Conservation (phyloP, 1,140 invertebrate genomes). For the Andricus grossulariae region DNA sequence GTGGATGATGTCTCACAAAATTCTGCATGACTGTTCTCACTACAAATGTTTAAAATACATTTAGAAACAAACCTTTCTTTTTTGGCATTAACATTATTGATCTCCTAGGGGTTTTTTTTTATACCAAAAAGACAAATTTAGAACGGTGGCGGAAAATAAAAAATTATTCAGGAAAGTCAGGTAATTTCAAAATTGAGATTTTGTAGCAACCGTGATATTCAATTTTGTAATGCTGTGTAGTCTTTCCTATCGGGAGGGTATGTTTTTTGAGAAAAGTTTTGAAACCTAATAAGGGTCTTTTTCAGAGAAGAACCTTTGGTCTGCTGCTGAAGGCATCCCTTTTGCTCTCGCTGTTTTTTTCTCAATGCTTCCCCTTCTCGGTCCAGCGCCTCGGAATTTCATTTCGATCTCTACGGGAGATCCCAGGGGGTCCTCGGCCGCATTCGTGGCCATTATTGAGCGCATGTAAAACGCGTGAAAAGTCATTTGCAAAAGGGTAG, state of each 20-base stretch:
- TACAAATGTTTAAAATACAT: no score
- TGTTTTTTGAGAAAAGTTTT: not conserved
- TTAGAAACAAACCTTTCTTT: no score
- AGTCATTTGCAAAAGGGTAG: slow-evolving; percentile 56
- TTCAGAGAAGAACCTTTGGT: not conserved
- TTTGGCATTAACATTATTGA: no score
- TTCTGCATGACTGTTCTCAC: no score
- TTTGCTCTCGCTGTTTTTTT: slow-evolving; percentile 34
- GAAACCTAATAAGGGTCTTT: no score
- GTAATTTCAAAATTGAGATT: no score
- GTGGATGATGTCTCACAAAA: no score
- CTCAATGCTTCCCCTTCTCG: slow-evolving; percentile 37
- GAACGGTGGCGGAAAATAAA: no score
- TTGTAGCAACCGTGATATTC: no score
- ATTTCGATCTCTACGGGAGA: slow-evolving; percentile 43
- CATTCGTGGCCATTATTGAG: slow-evolving; percentile 41
- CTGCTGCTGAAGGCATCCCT: slow-evolving; percentile 29
- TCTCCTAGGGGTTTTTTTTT: no score
- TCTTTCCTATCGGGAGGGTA: not conserved
- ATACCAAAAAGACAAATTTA: no score
- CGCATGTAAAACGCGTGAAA: slow-evolving; percentile 61
- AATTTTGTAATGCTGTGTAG: not conserved
- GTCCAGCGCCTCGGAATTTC: slow-evolving; percentile 57
- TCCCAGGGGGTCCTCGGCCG: slow-evolving; percentile 43
- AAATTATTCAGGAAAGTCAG: no score